Conservation (phyloP, 2,113 vertebrate genomes). For the Nestor notabilis region DNA sequence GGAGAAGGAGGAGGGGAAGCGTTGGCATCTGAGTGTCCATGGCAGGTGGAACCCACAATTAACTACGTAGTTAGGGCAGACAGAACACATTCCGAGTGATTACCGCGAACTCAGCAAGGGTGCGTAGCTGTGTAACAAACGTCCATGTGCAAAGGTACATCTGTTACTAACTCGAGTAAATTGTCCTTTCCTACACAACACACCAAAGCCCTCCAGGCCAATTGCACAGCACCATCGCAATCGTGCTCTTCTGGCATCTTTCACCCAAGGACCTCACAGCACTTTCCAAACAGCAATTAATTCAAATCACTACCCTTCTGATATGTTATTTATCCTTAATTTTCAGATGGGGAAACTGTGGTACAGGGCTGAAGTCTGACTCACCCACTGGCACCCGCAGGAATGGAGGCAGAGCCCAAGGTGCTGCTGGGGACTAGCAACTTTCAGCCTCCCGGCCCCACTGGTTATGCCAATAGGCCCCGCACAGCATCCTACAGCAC, state of each 20-base stretch:
- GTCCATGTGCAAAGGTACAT: not conserved
- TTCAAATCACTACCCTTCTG: not conserved
- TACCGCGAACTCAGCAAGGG: not conserved
- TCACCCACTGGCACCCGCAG: not conserved
- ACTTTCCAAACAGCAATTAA: not conserved
- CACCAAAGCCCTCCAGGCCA: not conserved
- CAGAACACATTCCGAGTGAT: not conserved
- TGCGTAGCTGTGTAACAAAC: not conserved
- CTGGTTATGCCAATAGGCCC: not conserved
- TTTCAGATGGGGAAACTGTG: not conserved
- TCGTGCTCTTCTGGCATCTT: accelerated
- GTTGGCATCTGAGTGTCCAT: accelerated
- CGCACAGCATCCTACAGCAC: accelerated
- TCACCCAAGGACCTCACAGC: not conserved
- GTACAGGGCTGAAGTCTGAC: not conserved
- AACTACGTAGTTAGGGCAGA: not conserved
- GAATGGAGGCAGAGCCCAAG: not conserved
- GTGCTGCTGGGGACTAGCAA: not conserved
- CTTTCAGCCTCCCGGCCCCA: not conserved
- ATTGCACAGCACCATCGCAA: not conserved
- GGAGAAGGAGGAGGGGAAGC: not conserved
- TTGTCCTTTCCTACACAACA: not conserved
- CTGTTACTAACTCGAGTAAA: not conserved
- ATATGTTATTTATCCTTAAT: not conserved
- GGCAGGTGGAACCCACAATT: not conserved